Evolutionary conservation across 2,888 invertebrate species (phyloP), one percentile per base, ranked within the genome.

Genomic region (Caradrina clavipalpis): DNA sequence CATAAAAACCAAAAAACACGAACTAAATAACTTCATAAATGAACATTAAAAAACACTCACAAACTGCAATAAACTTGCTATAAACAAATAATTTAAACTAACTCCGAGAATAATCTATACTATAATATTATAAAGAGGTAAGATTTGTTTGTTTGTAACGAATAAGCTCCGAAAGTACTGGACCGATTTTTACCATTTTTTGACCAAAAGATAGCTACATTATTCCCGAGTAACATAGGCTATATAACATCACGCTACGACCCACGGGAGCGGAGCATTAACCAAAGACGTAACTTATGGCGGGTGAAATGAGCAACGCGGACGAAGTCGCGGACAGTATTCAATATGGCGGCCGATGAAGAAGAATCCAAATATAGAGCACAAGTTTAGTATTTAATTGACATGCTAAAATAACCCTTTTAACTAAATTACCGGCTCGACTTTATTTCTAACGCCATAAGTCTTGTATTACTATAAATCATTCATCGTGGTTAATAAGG

Each of bases 391-490:
- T 55, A 54, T 65, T 66, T 84, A 87, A 87, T 85, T 86, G 83
- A 86, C 81, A 77, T 63, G 78, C 79, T 81, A 82, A 85, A 83
- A 85, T 83, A 83, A 78, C 75, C 80, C 80, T 77, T 84, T 80
- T 73, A 83, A 73, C 61, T 72, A 79, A 80, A 80, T 81, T 75
- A 77, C 76, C 66, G 39, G 64, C 62, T 67, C 69, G 73, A 64
- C 84, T 76, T 83, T 90, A 90, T 88, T 88, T 74, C 80, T n/a
- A 80, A 78, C 42, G 85, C 79, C 71, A 86, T 90, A 89, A 87
- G 86, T 89, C 87, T 86, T 80, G 76, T 83, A 86, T 89, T 90
- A 75, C 81, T 82, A 89, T 90, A 91, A 90, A 91, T 89, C 88
- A 90, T 89, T 89, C 90, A 82, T 73, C 88, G 70, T 53, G 67